Base-by-base conservation (phyloP, 2,797 vertebrate species). In the Pristis pectinata region DNA sequence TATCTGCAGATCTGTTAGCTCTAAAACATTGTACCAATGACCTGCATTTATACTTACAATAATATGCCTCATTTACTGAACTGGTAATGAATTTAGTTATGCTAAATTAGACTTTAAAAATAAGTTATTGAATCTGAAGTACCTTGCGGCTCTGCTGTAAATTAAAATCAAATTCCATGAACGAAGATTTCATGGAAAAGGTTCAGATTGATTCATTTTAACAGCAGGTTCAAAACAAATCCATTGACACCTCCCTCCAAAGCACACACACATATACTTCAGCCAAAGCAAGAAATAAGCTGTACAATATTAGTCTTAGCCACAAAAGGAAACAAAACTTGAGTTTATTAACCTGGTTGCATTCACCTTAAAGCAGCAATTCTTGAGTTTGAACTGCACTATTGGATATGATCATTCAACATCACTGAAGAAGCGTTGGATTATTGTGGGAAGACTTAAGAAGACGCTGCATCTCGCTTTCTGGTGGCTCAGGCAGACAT, bases 141-240 rank as follows among this genome's bases (percentile, higher is more conserved):
- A 87, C 53, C 53, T 87, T 30, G 59, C 30, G 6, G 53, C 30
- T 87, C 53, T 56, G 34, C 61, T 87, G 53, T 56, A 87, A 87
- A 87, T 87, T 87, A 87, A n/a, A 87, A 87, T 59, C 87, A 83
- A 59, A 87, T 87, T 87, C 30, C 49, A 87, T n/a, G 13, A 53
- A 85, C 82, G 82, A 85, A 56, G 49, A 59, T 59, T 56, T 59
- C 82, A 34, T 19, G 30, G 34, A 61, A 89, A 15, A 17, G 17
- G 30, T 89, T 89, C 59, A 41, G 59, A 37, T 24, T 64, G 17
- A 91, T 91, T 64, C 70, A 37, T 64, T 67, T 67, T 91, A 91
- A 41, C 56, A 89, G 13, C 87, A 59, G 85, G 15, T 89, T 89
- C 34, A 61, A 17, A 89, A 64, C 6, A 10, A 67, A 91, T 91